phyloP scores from a whole-genome alignment of 2,888 invertebrate species.

The Lordiphosa andalusiaca region DNA sequence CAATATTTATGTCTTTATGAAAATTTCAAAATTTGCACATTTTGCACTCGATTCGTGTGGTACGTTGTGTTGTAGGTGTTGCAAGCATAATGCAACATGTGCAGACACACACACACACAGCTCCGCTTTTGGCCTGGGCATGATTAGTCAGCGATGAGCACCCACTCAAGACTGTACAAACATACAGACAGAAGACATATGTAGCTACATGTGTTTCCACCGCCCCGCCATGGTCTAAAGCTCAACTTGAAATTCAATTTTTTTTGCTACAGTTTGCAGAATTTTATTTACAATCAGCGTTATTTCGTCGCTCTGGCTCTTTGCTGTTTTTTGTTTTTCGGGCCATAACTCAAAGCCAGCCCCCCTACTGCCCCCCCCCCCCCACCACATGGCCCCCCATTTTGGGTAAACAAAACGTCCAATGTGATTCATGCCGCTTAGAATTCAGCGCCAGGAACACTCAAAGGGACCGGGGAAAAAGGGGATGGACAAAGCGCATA shows the following conservation, averaged over 20 bases:
- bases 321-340: conserved; percentile 3
- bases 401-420: neutral
- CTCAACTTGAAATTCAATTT: conserved; percentile 15
- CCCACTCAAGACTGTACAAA: conserved; percentile 10
- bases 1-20: conserved; percentile 15
- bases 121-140: neutral
- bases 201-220: conserved; percentile 6
- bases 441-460: conserved; percentile 2
- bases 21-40: conserved; percentile 9
- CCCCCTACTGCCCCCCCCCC: neutral
- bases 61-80: conserved; percentile 10
- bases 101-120: neutral
- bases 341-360: conserved; percentile 2
- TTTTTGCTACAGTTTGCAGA: conserved; percentile 4
- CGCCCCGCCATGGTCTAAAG: conserved; percentile 9
- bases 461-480: neutral
- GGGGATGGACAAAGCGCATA: conserved; percentile 17
- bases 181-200: neutral
- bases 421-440: conserved; percentile 9
- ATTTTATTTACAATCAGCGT: conserved; percentile 13
- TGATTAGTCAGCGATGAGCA: conserved; percentile 15
- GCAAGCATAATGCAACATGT: conserved; percentile 11
- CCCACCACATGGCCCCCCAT: too few relatives aligned
- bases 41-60: conserved; percentile 1
- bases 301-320: conserved; percentile 4